Evolutionary conservation across 1,140 invertebrate genomes (phyloP), one percentile per base, ranked within the genome.

Genomic region (Drosophila persimilis): DNA sequence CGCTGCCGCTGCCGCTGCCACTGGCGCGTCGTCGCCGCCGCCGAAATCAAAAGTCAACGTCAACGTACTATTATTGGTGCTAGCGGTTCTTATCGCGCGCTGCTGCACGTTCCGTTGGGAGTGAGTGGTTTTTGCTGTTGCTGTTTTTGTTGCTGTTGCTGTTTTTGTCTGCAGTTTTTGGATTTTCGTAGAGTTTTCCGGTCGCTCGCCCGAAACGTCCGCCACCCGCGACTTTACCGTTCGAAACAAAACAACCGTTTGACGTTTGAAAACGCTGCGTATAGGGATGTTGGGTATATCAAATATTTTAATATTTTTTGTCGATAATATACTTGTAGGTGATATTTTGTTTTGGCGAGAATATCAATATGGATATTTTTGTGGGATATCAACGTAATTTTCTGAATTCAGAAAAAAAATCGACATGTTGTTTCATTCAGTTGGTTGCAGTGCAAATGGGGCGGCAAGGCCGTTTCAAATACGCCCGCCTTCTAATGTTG

Each of bases 1-100:
- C 51, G 51, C 31, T 47, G 57, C 45, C 22, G 50, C 7, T 44
- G 51, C 6, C 20, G 60, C 39, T 44, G 48, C 29, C 20, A 20
- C 20, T 20, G 20, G 20, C 20, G 20, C 20, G 53, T 17, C 6
- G 58, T 31, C 20, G 53, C 22, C 11, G 66, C 47, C n/a, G 55
- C 45, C 39, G 51, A 78, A 83, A 74, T 77, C 72, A 74, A 83
- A 65, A 78, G 50, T 77, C 54, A 71, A 83, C 70, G 70, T 73
- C 48, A 48, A 58, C 71, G 44, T 59, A 56, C 47, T 56, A 51
- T 51, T 63, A 31, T 51, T 62, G 50, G 45, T 56, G 29, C 56
- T 29, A 63, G 59, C 47, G 55, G 58, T 61, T 83, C 80, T 83
- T 83, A 83, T 83, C 79, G 76, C 79, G 78, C 79, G 79, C 77